Base-by-base conservation (phyloP, 37 sponge, comb jelly and placozoan genomes). In the Ianthella basta region DNA sequence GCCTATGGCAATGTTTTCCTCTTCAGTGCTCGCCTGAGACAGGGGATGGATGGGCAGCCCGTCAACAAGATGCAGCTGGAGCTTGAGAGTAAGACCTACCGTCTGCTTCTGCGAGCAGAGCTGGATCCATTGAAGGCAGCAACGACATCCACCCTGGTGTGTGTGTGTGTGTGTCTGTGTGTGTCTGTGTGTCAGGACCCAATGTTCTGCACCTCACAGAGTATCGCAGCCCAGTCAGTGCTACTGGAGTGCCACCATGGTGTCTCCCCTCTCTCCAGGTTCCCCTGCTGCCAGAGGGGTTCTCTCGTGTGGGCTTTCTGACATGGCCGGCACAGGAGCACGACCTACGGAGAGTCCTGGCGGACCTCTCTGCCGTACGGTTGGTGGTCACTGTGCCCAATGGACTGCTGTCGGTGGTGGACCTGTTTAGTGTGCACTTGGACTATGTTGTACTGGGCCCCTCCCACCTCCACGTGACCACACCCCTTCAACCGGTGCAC, bases 1-100 rank as follows among this genome's bases (percentile, higher is more conserved):
- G 63, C 92, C 3, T 95, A 87, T 53, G 79, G 86, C 15, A 91
- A 85, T 44, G 39, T 20, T 0, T 69, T 93, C 41, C n/a, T 63
- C 5, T 29, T 85, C 27, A 74, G 39, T 20, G 59, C 59, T 57
- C 18, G 15, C 18, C 73, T 72, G 39, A 23, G 30, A 40, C 14
- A 72, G 8, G 32, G 30, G 73, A 72, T 20, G 8, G 4, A 72
- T 23, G 37, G 40, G 36, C 16, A 20, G 16, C 41, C 73, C 41
- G 32, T 72, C 5, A 40, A 33, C 23, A 72, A 72, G 16, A 36
- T 29, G 4, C 10, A 30, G 19, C 30, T 72, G 14, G 39, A 13
- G 37, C 23, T 72, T 33, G 73, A 37, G 16, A 72, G 38, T 10
- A 12, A 8, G 14, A 37, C 36, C 13, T 37, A 72, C 39, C 5